These are phyloP conservation scores for Cenopis cana DNA, from an alignment of 2,888 invertebrate genomes.

Conservation along the genomic window DNA sequence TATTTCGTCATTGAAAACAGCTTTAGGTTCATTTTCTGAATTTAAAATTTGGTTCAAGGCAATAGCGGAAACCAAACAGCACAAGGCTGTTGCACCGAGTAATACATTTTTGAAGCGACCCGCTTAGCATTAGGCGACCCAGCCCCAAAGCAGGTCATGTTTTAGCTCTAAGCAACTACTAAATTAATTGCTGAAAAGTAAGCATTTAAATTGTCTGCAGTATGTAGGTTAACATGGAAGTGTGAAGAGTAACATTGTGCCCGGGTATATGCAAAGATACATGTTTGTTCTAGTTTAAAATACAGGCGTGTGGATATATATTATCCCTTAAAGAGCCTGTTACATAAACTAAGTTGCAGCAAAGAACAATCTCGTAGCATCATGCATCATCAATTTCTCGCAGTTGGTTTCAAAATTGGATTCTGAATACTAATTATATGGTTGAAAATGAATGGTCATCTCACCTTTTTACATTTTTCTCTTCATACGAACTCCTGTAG, in stretches of 20 bases:
- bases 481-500: conserved; percentile 92
- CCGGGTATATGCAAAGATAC: not conserved
- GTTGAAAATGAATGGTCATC: conserved; percentile 46
- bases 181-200: not conserved
- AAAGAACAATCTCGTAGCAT: not conserved
- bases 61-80: not conserved
- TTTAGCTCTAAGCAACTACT: conserved; percentile 17
- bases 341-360: too few species aligned
- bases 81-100: conserved; percentile 7
- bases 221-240: not conserved
- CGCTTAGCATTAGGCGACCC: conserved; percentile 26
- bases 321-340: too few species aligned
- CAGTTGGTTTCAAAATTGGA: too few species aligned
- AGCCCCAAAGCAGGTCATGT: conserved; percentile 29
- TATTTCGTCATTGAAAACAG: not conserved
- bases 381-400: not conserved
- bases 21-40: not conserved
- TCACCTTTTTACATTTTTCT: conserved; percentile 89
- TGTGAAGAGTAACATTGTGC: not conserved
- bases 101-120: conserved; percentile 30
- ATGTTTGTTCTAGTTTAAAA: not conserved
- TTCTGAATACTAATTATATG: too few species aligned
- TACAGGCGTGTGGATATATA: too few species aligned
- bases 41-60: conserved; percentile 12
- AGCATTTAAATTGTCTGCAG: conserved; percentile 10